Percentiles rank a stretch among this genome's conserved stretches.
These are phyloP conservation scores for Alectura lathami DNA, from an alignment of 2,113 vertebrate species.

Conservation along the genomic window DNA sequence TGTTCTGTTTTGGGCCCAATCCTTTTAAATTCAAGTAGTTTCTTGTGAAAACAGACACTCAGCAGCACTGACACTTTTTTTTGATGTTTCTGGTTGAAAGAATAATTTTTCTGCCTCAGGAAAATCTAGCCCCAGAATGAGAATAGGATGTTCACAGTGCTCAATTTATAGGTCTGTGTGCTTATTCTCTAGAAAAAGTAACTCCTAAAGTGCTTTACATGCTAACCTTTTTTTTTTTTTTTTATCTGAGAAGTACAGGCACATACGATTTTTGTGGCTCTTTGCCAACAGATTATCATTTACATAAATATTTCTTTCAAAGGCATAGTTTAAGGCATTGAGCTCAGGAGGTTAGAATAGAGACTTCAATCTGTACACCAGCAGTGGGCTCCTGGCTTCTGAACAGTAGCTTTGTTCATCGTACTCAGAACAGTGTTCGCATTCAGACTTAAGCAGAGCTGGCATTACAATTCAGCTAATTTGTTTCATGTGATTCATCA, in stretches of 20 bases:
- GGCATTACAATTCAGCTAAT: slow-evolving; percentile 73
- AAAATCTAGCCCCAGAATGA: slow-evolving; percentile 7
- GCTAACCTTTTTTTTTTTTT: slow-evolving; percentile 59
- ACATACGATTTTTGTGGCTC: slow-evolving; percentile 58
- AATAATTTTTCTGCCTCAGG: slow-evolving; percentile 3
- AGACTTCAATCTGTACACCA: slow-evolving; percentile 73
- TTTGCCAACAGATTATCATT: slow-evolving; percentile 74
- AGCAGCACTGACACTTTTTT: background rate
- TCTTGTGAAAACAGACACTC: background rate
- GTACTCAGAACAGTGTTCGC: slow-evolving; percentile 60
- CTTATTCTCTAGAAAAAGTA: slow-evolving; percentile 63
- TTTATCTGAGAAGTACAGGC: slow-evolving; percentile 70
- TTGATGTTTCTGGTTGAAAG: slow-evolving; percentile 15
- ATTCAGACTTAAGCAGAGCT: slow-evolving; percentile 73
- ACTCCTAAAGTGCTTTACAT: slow-evolving; percentile 57
- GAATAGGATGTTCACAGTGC: slow-evolving; percentile 2
- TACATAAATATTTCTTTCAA: slow-evolving; percentile 76
- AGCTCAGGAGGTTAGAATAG: slow-evolving; percentile 67
- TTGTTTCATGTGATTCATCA: slow-evolving; percentile 83
- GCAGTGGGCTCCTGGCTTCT: slow-evolving; percentile 68
- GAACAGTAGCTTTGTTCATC: slow-evolving; percentile 72
- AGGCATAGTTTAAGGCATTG: slow-evolving; percentile 57
- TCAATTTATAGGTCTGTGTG: slow-evolving; percentile 50
- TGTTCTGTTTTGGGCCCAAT: background rate
- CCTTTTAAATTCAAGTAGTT: background rate